A percentile compares a stretch with the other conserved stretches of the same genome.
phyloP scores from a whole-genome alignment of 2,888 invertebrate genomes.

The Anodontia alba region DNA sequence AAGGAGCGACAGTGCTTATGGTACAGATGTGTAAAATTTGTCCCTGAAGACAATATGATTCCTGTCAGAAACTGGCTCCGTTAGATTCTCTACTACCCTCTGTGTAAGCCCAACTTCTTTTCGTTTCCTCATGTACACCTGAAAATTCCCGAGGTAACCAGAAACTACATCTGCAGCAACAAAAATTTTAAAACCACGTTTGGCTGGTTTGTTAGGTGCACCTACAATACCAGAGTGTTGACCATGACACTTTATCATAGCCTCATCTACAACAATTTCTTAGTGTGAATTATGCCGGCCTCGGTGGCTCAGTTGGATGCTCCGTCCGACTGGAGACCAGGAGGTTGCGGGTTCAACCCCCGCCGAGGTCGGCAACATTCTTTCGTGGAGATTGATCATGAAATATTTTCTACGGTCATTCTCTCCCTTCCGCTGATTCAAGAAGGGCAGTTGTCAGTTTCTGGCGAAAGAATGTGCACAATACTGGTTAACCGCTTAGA shows the following conservation, averaged over 20 bases:
- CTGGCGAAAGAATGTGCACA: no score
- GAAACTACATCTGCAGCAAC: slow-evolving; percentile 30
- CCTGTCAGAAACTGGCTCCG: slow-evolving; percentile 7
- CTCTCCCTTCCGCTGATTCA: no score
- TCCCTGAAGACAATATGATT: slow-evolving; percentile 32
- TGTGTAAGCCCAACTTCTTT: slow-evolving; percentile 34
- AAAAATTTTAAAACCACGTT: slow-evolving; percentile 33
- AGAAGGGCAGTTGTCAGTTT: no score
- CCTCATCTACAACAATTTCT: slow-evolving; percentile 31
- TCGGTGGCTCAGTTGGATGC: no score
- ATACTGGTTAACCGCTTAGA: no score
- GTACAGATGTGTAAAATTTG: slow-evolving; percentile 37
- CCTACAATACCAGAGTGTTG: slow-evolving; percentile 36
- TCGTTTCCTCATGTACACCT: slow-evolving; percentile 14
- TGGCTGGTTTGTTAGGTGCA: slow-evolving; percentile 37
- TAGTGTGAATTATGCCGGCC: no score
- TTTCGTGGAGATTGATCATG: no score
- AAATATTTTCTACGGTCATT: no score
- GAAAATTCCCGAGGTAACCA: slow-evolving; percentile 22
- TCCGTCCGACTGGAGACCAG: no score
- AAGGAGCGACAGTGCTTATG: slow-evolving; percentile 26
- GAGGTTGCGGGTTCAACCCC: no score
- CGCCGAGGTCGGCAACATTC: no score
- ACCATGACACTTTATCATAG: slow-evolving; percentile 37
- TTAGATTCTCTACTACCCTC: slow-evolving; percentile 21